phyloP scores from a whole-genome alignment of 1,140 invertebrate species.

The Dermatophagoides farinae region DNA sequence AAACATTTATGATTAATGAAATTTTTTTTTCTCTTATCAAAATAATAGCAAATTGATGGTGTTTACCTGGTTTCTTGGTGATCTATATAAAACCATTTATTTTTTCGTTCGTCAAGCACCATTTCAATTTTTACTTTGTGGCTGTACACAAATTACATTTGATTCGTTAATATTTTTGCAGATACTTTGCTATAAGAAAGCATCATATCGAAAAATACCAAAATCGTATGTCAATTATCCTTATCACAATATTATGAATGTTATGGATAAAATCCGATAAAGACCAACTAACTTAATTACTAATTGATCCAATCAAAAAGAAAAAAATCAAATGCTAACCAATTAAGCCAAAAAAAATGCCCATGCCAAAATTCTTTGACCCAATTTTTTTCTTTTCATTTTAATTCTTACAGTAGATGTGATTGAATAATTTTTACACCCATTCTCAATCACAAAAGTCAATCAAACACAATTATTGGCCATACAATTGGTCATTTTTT shows the following conservation, averaged over 20 bases:
- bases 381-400: neutral
- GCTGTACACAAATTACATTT: conserved; percentile 66
- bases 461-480: too few species aligned
- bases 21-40: conserved; percentile 24
- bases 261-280: too few species aligned
- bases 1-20: conserved; percentile 1
- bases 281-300: neutral
- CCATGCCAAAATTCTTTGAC: neutral
- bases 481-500: too few species aligned
- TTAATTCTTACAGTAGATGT: neutral
- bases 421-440: neutral
- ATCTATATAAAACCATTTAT: conserved; percentile 91
- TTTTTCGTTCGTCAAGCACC: conserved; percentile 74
- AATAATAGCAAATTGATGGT: conserved; percentile 69
- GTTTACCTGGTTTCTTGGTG: conserved; percentile 74
- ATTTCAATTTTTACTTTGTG: conserved; percentile 86
- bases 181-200: conserved; percentile 36
- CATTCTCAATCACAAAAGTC: too few species aligned
- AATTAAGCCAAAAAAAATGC: too few species aligned
- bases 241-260: too few species aligned
- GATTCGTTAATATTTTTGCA: conserved; percentile 62
- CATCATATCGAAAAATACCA: neutral
- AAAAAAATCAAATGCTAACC: neutral
- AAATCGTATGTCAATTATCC: neutral
- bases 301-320: neutral